A percentile compares a stretch with the other conserved stretches of the same genome.
Conservation (phyloP, 2,888 invertebrate genomes). For the Lepidocyrtinus sp. region DNA sequence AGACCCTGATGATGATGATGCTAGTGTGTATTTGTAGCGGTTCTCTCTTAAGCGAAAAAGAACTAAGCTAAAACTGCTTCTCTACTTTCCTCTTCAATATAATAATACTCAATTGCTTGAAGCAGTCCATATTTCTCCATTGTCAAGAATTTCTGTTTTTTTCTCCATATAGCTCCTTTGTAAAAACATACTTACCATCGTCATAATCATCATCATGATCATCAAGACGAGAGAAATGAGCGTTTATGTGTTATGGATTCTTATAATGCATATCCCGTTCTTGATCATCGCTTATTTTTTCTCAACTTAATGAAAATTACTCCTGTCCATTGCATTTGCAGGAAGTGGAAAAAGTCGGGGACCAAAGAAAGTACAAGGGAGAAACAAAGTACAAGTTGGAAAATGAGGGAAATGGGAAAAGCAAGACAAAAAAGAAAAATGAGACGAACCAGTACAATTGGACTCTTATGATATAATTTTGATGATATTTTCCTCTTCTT, state of each 20-base stretch:
- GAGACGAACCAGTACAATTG: not conserved
- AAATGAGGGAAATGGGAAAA: not conserved
- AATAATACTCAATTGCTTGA: conserved; percentile 13
- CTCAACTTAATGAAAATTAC: conserved; percentile 65
- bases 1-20: conserved; percentile 35
- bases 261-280: conserved; percentile 43
- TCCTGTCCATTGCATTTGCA: conserved; percentile 64
- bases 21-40: conserved; percentile 22
- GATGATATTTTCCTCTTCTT: not conserved
- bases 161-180: conserved; percentile 15
- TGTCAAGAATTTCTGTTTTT: conserved; percentile 44
- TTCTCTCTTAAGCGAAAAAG: conserved; percentile 1
- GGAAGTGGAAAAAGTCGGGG: conserved; percentile 43
- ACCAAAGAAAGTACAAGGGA: not conserved
- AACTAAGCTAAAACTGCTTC: conserved; percentile 25
- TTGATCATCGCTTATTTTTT: conserved; percentile 39
- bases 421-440: no score
- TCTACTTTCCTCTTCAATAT: conserved; percentile 10
- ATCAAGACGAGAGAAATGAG: conserved; percentile 17
- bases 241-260: conserved; percentile 12
- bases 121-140: conserved; percentile 27
- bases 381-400: conserved; percentile 2
- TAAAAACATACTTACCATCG: conserved; percentile 37
- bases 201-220: conserved; percentile 28
- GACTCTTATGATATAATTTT: no score